Base-by-base conservation (phyloP, 2,797 vertebrate genomes). In the Typhlichthys eigenmanni region DNA sequence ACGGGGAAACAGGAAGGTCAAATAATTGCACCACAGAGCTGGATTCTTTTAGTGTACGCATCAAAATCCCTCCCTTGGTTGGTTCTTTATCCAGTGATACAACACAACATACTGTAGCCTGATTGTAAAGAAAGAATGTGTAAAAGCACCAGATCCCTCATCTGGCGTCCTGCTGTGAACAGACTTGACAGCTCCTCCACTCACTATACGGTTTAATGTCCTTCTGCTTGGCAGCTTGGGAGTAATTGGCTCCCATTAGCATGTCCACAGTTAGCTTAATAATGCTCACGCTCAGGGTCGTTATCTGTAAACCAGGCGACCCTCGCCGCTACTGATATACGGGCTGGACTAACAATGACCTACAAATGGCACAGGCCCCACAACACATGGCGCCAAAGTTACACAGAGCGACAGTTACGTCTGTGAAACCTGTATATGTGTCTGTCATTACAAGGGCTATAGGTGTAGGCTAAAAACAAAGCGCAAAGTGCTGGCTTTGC, bases 271-370 rank as follows among this genome's bases (percentile, higher is more conserved):
- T 81, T 81, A 48, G 57, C 67, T 81, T 85, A 89, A 89, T 87
- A 81, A 88, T 76, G 77, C 51, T 72, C 68, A 71, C 69, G 64
- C 60, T 14, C 10, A 73, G 85, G 76, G 87, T 87, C 79, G 57
- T 63, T 63, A 81, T 85, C 87, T 87, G 58, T 82, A 68, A 70
- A 72, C 65, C 72, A 62, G 69, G 73, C 84, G 87, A 85, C 85
- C 85, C 72, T 45, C 47, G 58, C 75, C 74, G 75, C 68, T 70
- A 71, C 69, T 80, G 73, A 80, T 77, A 82, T 68, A 56, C 57
- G 61, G 74, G 55, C 66, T 62, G 66, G 64, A 60, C 71, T 78
- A 70, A 69, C 81, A 79, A 62, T 71, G 71, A 77, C 73, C 73
- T 61, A 68, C 62, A 69, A 16, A 62, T 68, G 71, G 78, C 47